A percentile compares a stretch with the other conserved stretches of the same genome.
phyloP scores from a whole-genome alignment of 1,140 invertebrate species.

The Caerostris darwini region DNA sequence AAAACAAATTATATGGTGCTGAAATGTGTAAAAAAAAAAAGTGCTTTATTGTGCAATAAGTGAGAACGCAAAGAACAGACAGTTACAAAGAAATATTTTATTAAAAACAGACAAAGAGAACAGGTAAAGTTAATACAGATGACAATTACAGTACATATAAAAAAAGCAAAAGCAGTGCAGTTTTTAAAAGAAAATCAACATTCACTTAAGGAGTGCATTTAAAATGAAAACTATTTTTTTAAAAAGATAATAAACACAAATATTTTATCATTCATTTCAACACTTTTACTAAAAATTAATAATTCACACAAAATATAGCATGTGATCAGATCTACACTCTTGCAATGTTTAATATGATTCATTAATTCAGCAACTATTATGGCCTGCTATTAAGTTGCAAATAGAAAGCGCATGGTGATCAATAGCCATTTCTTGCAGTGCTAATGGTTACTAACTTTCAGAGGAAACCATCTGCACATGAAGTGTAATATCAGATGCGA shows the following conservation, averaged over 20 bases:
- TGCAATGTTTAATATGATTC: not conserved
- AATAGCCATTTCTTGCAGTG: not conserved
- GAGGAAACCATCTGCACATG: constrained; percentile 46
- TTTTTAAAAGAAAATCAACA: constrained; percentile 39
- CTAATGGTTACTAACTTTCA: constrained; percentile 27
- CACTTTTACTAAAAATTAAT: not conserved
- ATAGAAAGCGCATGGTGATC: not conserved
- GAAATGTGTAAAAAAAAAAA: constrained; percentile 24
- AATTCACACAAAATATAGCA: not conserved
- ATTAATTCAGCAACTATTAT: not conserved
- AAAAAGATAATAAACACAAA: constrained; percentile 29
- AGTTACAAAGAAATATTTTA: constrained; percentile 67
- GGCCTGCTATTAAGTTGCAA: constrained; percentile 38
- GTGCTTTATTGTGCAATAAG: constrained; percentile 66
- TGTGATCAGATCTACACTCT: not conserved
- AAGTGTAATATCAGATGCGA: not conserved
- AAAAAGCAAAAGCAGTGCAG: constrained; percentile 65
- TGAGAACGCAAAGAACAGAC: constrained; percentile 69
- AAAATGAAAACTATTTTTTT: not conserved
- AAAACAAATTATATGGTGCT: constrained; percentile 40
- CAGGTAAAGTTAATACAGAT: constrained; percentile 66
- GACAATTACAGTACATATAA: constrained; percentile 31
- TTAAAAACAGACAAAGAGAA: constrained; percentile 58
- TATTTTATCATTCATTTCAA: not conserved
- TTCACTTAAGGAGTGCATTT: constrained; percentile 31